These are phyloP conservation scores for Papilio polytes DNA, from an alignment of 1,140 invertebrate genomes.

Conservation along the genomic window DNA sequence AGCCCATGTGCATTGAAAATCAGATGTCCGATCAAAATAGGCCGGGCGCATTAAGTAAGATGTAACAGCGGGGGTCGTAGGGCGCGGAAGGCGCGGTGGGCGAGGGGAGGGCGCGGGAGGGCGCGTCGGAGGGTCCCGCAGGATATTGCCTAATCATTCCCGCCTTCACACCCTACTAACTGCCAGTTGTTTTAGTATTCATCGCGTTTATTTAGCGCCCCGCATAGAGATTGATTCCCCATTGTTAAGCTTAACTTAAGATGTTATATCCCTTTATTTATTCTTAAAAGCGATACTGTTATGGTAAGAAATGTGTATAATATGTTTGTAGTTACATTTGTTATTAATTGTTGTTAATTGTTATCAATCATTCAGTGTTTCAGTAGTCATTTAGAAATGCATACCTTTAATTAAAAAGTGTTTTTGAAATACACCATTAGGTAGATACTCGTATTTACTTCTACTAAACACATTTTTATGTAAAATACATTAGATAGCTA, in stretches of 20 bases:
- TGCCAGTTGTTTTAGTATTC: conserved; percentile 81
- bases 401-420: no score
- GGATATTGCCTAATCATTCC: conserved; percentile 82
- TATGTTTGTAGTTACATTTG: no score
- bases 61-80: conserved; percentile 70
- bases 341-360: no score
- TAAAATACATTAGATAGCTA: no score
- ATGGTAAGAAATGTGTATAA: not conserved
- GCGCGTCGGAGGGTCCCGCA: conserved; percentile 59
- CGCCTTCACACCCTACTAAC: conserved; percentile 76
- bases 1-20: conserved; percentile 65
- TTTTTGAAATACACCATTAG: no score
- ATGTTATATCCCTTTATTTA: conserved; percentile 51
- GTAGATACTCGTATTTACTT: no score
- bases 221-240: conserved; percentile 66
- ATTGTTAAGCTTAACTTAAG: conserved; percentile 61
- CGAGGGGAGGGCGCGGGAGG: conserved; percentile 55
- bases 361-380: no score
- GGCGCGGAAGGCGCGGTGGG: conserved; percentile 58
- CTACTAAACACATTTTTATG: no score
- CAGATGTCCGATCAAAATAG: conserved; percentile 74
- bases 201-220: conserved; percentile 61
- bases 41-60: conserved; percentile 76
- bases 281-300: conserved; percentile 27
- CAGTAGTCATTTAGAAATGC: no score